A percentile compares a stretch with the other conserved stretches of the same genome.
These are phyloP conservation scores for Sycophaga agraensis DNA, from an alignment of 1,140 invertebrate genomes.

Conservation along the genomic window DNA sequence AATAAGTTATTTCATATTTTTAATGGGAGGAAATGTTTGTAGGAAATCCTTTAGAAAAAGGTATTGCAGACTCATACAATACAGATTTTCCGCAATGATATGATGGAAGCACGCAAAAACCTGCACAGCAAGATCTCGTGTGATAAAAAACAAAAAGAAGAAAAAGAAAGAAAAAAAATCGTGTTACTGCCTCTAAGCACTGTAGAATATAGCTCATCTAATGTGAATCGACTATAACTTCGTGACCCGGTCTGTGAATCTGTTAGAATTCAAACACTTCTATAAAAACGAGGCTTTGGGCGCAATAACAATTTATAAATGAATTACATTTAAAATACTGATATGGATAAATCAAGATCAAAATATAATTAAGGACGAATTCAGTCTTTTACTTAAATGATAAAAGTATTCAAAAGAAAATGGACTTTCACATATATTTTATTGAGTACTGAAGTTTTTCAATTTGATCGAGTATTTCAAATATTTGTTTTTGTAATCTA, in stretches of 20 bases:
- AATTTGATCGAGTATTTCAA: too few relatives aligned
- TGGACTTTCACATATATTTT: too few relatives aligned
- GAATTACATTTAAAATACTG: background rate
- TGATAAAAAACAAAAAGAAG: constrained; percentile 4
- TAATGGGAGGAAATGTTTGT: constrained; percentile 7
- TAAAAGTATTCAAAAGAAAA: too few relatives aligned
- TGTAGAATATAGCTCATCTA: constrained; percentile 37
- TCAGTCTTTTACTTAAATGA: too few relatives aligned
- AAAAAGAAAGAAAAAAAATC: constrained; percentile 30
- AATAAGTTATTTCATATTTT: constrained; percentile 28
- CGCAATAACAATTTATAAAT: background rate
- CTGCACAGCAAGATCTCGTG: constrained; percentile 21
- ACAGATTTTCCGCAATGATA: constrained; percentile 9
- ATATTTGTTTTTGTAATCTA: too few relatives aligned
- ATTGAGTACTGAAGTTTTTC: too few relatives aligned
- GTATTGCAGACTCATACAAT: constrained; percentile 8
- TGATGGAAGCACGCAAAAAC: constrained; percentile 7
- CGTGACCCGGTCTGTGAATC: background rate
- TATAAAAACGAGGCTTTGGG: background rate
- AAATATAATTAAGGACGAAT: too few relatives aligned
- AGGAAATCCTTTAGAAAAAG: constrained; percentile 15
- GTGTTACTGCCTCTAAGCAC: constrained; percentile 45
- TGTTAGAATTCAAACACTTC: background rate
- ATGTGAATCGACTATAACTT: constrained; percentile 35
- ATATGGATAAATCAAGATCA: too few relatives aligned